Base-by-base conservation (phyloP, 1,140 invertebrate species). In the Saccostrea cuccullata region DNA sequence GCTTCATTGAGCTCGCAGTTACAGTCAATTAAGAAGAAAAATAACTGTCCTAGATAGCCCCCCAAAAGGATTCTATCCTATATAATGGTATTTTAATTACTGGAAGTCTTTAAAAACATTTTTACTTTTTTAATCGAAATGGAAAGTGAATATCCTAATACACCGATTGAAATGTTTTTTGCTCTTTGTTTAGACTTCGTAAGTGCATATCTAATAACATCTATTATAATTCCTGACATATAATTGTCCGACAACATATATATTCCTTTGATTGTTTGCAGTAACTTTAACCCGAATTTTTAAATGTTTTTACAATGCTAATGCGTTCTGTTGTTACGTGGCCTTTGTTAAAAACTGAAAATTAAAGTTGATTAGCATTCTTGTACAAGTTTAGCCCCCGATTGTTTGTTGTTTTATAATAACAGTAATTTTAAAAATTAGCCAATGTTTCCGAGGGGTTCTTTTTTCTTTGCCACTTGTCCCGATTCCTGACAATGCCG, bases 361-460 rank as follows among this genome's bases (percentile, higher is more conserved):
- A 77, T 77, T 77, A 30, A 13, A 77, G 30, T 77, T 77, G 70
- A 77, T 77, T 77, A 77, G 70, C 23, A 77, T 77, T 77, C 26
- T 30, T 36, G 26, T 77, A 77, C 26, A 77, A 77, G 70, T 77
- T 77, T 77, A 77, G 70, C 26, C 70, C 60, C 23, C 30, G 70
- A 30, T 77, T 77, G 36, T 77, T 77, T 77, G 70, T 77, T 77
- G 70, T 77, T 77, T 77, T 77, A 77, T 77, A 77, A 77, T 77
- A 77, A 77, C 70, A 77, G 23, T 77, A 23, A 77, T 77, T 77
- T 77, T 15, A 77, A 77, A 77, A 77, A 77, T 77, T 77, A 77
- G 70, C 70, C 70, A 30, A 17, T 77, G 70, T 77, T 77, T 77
- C 70, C 70, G 70, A 77, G 30, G 30, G 30, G 1, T 77, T 77